A percentile compares a stretch with the other conserved stretches of the same genome.
These are phyloP conservation scores for Drosophila macrospina DNA, from an alignment of 2,888 invertebrate genomes.

Conservation along the genomic window DNA sequence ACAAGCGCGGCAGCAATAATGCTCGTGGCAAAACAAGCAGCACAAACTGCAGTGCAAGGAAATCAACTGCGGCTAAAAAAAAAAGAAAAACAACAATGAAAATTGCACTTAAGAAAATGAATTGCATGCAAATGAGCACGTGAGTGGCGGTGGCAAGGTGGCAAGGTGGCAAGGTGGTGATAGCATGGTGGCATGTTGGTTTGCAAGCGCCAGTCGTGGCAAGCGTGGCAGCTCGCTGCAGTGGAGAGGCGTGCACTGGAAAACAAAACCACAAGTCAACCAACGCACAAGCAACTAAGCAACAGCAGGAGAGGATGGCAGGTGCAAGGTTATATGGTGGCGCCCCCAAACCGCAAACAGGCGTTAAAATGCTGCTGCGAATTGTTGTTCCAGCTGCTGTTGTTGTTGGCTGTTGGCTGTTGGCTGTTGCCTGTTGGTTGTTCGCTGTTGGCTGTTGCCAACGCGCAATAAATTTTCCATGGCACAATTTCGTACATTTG, in stretches of 20 bases:
- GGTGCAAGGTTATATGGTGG: constrained; percentile 26
- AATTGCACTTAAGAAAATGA: constrained; percentile 84
- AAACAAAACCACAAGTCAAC: constrained; percentile 77
- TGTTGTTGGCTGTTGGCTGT: constrained; percentile 17
- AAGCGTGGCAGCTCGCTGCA: neutral
- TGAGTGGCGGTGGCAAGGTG: constrained; percentile 3
- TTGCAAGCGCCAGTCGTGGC: constrained; percentile 32
- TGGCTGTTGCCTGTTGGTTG: constrained; percentile 17
- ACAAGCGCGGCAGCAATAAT: constrained; percentile 44
- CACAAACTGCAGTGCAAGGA: constrained; percentile 53
- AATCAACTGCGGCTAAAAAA: constrained; percentile 62
- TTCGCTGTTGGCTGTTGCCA: constrained; percentile 30
- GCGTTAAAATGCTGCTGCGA: constrained; percentile 55
- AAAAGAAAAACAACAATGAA: constrained; percentile 64
- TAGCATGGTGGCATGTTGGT: neutral
- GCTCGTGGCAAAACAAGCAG: constrained; percentile 32
- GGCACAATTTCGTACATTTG: constrained; percentile 77
- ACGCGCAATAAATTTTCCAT: constrained; percentile 68
- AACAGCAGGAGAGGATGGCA: constrained; percentile 27
- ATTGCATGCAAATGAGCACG: constrained; percentile 82
- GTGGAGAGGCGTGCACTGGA: constrained; percentile 28
- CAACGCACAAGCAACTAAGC: constrained; percentile 62
- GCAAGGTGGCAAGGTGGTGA: constrained; percentile 15
- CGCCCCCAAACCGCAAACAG: constrained; percentile 51
- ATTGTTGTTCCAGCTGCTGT: constrained; percentile 16